These are phyloP conservation scores for Parapsyche elsis DNA, from an alignment of 1,140 invertebrate genomes.

Conservation along the genomic window DNA sequence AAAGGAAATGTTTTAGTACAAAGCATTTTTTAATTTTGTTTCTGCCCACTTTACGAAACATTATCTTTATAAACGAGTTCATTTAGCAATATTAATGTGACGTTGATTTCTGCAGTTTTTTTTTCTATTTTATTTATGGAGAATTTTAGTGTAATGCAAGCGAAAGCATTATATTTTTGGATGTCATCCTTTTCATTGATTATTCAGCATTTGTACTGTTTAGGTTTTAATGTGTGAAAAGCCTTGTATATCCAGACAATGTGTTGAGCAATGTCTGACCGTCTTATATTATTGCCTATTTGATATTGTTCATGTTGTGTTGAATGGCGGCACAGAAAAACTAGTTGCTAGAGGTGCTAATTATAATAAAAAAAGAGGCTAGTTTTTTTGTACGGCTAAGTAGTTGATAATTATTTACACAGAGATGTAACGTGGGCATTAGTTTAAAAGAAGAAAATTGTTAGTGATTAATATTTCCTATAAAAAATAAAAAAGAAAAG, in stretches of 20 bases:
- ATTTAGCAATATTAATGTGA: too few species aligned
- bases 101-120: neutral
- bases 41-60: constrained; percentile 14
- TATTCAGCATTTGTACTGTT: constrained; percentile 18
- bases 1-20: constrained; percentile 39
- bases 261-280: constrained; percentile 1
- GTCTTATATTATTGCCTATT: constrained; percentile 39
- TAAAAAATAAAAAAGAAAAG: constrained; percentile 26
- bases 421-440: constrained; percentile 46
- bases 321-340: constrained; percentile 45
- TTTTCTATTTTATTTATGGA: neutral
- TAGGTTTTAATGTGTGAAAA: constrained; percentile 44
- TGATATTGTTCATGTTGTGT: constrained; percentile 46
- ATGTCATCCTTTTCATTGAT: constrained; percentile 41
- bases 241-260: constrained; percentile 37
- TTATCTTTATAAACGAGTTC: too few species aligned
- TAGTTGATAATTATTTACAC: constrained; percentile 47
- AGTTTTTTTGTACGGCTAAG: constrained; percentile 48
- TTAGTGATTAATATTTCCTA: constrained; percentile 50
- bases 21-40: constrained; percentile 26
- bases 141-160: constrained; percentile 4
- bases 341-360: constrained; percentile 51
- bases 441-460: constrained; percentile 43
- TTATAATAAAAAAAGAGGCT: constrained; percentile 44
- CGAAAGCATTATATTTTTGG: constrained; percentile 50